These are phyloP conservation scores for Erythrocebus patas DNA, from an alignment of 2,113 vertebrate species.

Conservation along the genomic window DNA sequence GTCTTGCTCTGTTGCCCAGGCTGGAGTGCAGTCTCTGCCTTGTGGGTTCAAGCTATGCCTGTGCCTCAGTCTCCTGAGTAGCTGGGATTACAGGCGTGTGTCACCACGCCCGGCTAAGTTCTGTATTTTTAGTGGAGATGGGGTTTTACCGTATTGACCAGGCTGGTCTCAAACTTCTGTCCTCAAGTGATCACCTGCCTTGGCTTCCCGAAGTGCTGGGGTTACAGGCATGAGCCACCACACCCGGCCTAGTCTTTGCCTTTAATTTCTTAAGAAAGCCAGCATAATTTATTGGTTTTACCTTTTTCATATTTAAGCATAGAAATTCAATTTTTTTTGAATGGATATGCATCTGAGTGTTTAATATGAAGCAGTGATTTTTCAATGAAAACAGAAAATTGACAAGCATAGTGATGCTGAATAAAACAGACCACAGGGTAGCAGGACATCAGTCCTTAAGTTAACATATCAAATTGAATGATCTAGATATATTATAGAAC, in stretches of 20 bases:
- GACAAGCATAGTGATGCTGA: not conserved
- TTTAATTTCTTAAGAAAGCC: conserved; percentile 19
- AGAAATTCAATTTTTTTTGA: conserved; percentile 20
- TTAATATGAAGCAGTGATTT: conserved; percentile 32
- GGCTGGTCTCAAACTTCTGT: too few species aligned
- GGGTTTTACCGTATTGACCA: too few species aligned
- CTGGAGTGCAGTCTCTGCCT: too few species aligned
- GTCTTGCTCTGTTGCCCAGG: too few species aligned
- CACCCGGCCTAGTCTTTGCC: not conserved
- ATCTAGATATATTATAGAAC: not conserved
- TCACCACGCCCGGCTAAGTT: too few species aligned
- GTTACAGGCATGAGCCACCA: too few species aligned
- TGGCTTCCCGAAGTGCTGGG: too few species aligned
- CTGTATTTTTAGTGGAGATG: too few species aligned
- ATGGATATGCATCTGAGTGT: not conserved
- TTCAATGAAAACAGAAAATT: conserved; percentile 23
- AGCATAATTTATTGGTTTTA: not conserved
- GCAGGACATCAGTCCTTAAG: not conserved
- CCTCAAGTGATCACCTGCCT: too few species aligned
- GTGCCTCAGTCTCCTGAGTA: too few species aligned
- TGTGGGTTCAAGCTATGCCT: too few species aligned
- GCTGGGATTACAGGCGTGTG: too few species aligned
- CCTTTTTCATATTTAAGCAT: conserved; percentile 6
- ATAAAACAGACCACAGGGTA: not conserved
- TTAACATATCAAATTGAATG: not conserved